phyloP scores from a whole-genome alignment of 2,797 vertebrate species.

The Bradypus variegatus region DNA sequence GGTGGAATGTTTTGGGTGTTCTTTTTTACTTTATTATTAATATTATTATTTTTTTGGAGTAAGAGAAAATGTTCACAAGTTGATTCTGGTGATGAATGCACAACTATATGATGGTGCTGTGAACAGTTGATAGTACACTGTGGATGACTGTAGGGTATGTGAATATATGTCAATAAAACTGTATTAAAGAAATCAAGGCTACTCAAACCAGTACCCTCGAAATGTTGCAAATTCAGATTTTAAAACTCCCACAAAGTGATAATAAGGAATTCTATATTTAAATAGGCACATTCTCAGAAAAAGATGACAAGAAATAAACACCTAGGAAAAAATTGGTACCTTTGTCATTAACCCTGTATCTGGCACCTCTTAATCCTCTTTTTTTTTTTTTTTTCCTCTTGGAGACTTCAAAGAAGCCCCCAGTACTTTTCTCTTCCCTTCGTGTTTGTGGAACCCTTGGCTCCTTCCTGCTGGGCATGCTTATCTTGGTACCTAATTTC shows the following conservation, averaged over 20 bases:
- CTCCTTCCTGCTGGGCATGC: neutral
- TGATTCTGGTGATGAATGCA: too few species aligned
- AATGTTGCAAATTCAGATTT: neutral
- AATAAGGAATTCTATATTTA: neutral
- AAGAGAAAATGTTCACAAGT: too few species aligned
- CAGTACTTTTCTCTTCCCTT: neutral
- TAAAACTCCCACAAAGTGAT: neutral
- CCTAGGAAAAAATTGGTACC: neutral
- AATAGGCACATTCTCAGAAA: neutral
- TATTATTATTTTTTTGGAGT: too few species aligned
- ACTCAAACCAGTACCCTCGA: neutral
- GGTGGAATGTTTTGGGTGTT: too few species aligned
- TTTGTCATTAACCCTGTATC: neutral
- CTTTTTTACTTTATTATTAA: too few species aligned
- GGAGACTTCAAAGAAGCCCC: neutral
- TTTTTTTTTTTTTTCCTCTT: neutral
- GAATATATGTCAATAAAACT: too few species aligned
- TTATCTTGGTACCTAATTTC: neutral
- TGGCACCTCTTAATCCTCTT: neutral
- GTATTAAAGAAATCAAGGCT: neutral
- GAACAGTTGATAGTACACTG: too few species aligned
- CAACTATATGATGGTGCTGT: too few species aligned
- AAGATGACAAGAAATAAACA: neutral
- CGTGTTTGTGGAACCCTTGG: too few species aligned
- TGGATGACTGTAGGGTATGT: too few species aligned